Conservation (phyloP, 2,797 vertebrate genomes). For the Tenualosa ilisha region DNA sequence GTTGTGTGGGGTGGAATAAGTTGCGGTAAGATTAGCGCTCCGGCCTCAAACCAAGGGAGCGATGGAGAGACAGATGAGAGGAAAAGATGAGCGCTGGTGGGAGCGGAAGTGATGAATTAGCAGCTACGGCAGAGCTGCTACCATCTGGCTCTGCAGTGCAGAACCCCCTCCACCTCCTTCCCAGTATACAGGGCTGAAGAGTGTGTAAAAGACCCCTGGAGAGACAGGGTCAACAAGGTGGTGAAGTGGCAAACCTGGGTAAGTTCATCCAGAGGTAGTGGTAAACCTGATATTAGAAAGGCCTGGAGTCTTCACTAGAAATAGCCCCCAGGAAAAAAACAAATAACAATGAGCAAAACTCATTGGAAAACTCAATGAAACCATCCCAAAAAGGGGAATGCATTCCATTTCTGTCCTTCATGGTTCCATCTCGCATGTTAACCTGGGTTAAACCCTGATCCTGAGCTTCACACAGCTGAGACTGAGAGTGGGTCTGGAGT, state of each 20-base stretch:
- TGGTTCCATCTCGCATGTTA: no score
- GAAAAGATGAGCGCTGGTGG: background rate
- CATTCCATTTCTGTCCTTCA: background rate
- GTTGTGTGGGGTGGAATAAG: conserved; percentile 54
- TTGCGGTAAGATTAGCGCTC: conserved; percentile 55
- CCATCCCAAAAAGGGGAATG: background rate
- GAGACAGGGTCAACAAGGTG: no score
- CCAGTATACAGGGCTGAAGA: background rate
- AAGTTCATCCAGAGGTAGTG: no score
- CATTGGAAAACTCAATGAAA: background rate
- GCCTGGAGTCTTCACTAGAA: no score
- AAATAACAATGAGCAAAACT: no score
- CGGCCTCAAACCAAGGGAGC: conserved; percentile 28
- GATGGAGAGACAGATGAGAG: conserved; percentile 27
- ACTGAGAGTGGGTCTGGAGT: no score
- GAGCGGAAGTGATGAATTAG: conserved; percentile 32
- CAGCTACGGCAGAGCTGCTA: conserved; percentile 28
- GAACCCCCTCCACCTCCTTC: no score
- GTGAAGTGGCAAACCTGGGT: no score
- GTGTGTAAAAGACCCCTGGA: background rate
- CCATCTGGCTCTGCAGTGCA: conserved; percentile 26
- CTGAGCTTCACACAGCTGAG: no score
- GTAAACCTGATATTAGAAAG: no score
- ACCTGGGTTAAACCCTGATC: no score
- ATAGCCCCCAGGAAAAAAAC: no score